phyloP scores from a whole-genome alignment of 2,888 invertebrate species.

The Gonocerus acuteangulatus region DNA sequence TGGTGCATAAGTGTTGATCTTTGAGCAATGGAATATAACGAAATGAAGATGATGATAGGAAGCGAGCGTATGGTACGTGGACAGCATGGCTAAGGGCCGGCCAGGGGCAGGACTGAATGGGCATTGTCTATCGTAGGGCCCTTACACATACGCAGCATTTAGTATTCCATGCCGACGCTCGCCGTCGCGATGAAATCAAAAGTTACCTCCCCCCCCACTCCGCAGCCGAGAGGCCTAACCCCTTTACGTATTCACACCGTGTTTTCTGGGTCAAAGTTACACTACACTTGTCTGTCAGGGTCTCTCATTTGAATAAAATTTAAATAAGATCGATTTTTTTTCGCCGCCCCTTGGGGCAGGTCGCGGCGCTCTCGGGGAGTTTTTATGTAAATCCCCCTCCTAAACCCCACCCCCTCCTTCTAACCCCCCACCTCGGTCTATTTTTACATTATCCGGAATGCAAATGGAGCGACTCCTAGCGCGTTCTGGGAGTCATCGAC shows the following conservation, averaged over 20 bases:
- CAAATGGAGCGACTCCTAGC: constrained; percentile 21
- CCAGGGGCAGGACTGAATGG: constrained; percentile 9
- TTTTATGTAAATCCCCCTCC: constrained; percentile 30
- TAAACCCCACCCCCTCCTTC: constrained; percentile 8
- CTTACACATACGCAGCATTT: constrained; percentile 28
- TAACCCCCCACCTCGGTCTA: constrained; percentile 6
- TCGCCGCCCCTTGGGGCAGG: constrained; percentile 33
- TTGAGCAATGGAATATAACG: too few species aligned
- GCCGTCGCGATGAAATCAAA: constrained; percentile 37
- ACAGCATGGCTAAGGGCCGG: constrained; percentile 11
- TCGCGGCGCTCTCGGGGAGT: constrained; percentile 20
- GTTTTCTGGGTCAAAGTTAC: constrained; percentile 39
- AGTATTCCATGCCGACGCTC: constrained; percentile 34
- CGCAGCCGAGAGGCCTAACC: too few species aligned
- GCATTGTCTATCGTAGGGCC: constrained; percentile 15
- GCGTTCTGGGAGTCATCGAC: not conserved
- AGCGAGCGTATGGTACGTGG: not conserved
- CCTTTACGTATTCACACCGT: constrained; percentile 38
- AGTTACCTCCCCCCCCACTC: constrained; percentile 42
- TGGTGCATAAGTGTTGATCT: too few species aligned
- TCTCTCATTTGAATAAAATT: constrained; percentile 40
- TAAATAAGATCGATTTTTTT: constrained; percentile 39
- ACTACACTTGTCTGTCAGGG: constrained; percentile 36
- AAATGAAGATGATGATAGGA: not conserved
- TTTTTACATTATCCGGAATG: constrained; percentile 32